Conservation (phyloP, 2,797 vertebrate species). For the Sebastes nivosus region DNA sequence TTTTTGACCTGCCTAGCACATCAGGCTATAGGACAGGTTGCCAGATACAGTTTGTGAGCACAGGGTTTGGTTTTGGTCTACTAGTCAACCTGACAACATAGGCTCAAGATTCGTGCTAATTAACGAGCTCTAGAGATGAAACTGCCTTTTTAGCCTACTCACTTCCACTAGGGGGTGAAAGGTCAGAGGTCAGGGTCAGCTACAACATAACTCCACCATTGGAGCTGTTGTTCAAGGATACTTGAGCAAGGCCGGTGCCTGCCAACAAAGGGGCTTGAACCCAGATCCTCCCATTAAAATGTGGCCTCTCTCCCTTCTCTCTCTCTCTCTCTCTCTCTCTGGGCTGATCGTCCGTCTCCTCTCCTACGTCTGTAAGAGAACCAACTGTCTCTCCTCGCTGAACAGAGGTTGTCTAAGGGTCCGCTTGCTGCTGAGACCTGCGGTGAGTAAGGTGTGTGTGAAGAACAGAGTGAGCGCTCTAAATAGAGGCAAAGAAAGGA, state of each 20-base stretch:
- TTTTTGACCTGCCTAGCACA: neutral
- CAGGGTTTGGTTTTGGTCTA: neutral
- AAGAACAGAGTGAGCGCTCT: conserved; percentile 56
- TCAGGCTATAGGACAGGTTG: neutral
- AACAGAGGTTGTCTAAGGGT: conserved; percentile 43
- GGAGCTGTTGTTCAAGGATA: conserved; percentile 10
- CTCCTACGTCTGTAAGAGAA: neutral
- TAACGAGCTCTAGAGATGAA: neutral
- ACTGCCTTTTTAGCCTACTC: neutral
- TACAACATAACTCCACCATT: neutral
- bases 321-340: conserved; percentile 18
- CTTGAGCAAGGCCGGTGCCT: neutral
- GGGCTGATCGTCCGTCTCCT: neutral
- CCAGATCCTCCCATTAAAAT: conserved; percentile 31
- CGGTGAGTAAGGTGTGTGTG: conserved; percentile 26
- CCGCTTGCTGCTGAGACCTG: conserved; percentile 39
- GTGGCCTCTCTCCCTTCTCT: conserved; percentile 10
- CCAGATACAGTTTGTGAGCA: neutral
- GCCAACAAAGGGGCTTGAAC: conserved; percentile 40
- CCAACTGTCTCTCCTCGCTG: neutral
- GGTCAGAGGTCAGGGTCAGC: conserved; percentile 8
- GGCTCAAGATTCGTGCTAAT: neutral
- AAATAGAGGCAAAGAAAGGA: conserved; percentile 50
- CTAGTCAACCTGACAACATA: neutral
- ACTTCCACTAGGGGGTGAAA: neutral